phyloP scores from a whole-genome alignment of 2,113 vertebrate genomes.

The Phodopus roborovskii region DNA sequence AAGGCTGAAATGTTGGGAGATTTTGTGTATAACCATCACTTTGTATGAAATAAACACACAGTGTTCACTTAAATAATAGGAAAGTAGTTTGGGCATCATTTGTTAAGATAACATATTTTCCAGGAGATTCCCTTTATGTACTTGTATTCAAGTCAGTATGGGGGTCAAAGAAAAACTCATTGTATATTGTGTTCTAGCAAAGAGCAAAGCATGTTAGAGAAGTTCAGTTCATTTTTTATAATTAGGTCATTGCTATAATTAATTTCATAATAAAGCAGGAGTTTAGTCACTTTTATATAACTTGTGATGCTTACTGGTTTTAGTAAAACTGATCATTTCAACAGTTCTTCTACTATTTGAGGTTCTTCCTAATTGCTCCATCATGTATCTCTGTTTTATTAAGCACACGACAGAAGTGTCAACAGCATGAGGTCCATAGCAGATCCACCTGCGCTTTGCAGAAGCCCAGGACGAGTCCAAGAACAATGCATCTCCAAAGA shows the following conservation, averaged over 20 bases:
- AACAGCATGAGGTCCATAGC: conserved; percentile 73
- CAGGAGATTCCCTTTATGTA: neutral
- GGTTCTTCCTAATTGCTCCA: conserved; percentile 47
- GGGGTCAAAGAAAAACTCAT: neutral
- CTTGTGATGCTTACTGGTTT: conserved; percentile 41
- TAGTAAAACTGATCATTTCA: conserved; percentile 46
- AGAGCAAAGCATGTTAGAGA: conserved; percentile 10
- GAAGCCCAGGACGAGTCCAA: conserved; percentile 57
- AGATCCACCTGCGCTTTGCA: conserved; percentile 74
- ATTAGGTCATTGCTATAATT: conserved; percentile 16
- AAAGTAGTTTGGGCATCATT: neutral
- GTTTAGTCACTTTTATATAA: conserved; percentile 49
- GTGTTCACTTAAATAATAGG: neutral
- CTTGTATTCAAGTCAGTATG: neutral
- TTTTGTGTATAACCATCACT: neutral
- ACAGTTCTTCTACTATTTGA: conserved; percentile 43
- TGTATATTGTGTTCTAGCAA: neutral
- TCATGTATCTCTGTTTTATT: conserved; percentile 63
- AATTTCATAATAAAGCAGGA: conserved; percentile 29
- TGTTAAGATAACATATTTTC: neutral
- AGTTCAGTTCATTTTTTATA: neutral
- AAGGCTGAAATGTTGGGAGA: neutral
- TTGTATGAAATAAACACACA: neutral
- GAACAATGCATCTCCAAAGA: conserved; percentile 56
- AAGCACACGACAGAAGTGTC: conserved; percentile 68